A percentile compares a stretch with the other conserved stretches of the same genome.
Conservation (phyloP, 2,113 vertebrate species). For the Rutilus rutilus region DNA sequence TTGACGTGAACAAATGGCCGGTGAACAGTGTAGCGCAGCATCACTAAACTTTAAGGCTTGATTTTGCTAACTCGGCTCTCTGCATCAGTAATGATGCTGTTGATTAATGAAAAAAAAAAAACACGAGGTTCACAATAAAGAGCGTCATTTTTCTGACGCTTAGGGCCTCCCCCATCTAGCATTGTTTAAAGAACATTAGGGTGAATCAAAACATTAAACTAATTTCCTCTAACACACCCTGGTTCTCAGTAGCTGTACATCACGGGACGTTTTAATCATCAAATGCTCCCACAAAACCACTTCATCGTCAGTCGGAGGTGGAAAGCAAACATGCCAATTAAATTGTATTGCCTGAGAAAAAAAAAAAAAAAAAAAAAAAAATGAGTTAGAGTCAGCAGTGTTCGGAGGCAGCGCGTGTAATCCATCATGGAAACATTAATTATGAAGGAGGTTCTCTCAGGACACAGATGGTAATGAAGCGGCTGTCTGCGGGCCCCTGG, state of each 20-base stretch:
- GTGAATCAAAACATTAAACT: constrained; percentile 47
- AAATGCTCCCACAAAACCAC: constrained; percentile 46
- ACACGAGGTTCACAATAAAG: constrained; percentile 74
- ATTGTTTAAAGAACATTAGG: constrained; percentile 50
- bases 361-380: constrained; percentile 35
- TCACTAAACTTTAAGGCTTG: constrained; percentile 66
- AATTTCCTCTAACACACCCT: constrained; percentile 57
- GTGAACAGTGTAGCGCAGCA: constrained; percentile 49
- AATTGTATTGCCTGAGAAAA: constrained; percentile 60
- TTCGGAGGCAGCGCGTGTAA: constrained; percentile 70
- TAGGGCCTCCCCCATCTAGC: constrained; percentile 41
- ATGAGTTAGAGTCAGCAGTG: constrained; percentile 63
- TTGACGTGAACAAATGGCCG: constrained; percentile 53
- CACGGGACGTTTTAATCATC: constrained; percentile 71
- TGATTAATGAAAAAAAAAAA: constrained; percentile 72
- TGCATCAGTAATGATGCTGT: constrained; percentile 73
- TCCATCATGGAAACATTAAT: constrained; percentile 79
- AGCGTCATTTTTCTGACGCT: constrained; percentile 59
- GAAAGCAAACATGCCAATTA: constrained; percentile 60
- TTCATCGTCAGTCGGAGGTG: constrained; percentile 55
- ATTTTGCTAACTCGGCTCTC: constrained; percentile 71
- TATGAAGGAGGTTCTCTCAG: constrained; percentile 73
- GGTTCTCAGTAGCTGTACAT: constrained; percentile 65
- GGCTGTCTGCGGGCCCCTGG: constrained; percentile 54
- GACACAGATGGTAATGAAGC: constrained; percentile 77